Percentiles rank a stretch among this genome's conserved stretches.
Conservation (phyloP, 2,888 invertebrate species). For the Drosophila emarginata region DNA sequence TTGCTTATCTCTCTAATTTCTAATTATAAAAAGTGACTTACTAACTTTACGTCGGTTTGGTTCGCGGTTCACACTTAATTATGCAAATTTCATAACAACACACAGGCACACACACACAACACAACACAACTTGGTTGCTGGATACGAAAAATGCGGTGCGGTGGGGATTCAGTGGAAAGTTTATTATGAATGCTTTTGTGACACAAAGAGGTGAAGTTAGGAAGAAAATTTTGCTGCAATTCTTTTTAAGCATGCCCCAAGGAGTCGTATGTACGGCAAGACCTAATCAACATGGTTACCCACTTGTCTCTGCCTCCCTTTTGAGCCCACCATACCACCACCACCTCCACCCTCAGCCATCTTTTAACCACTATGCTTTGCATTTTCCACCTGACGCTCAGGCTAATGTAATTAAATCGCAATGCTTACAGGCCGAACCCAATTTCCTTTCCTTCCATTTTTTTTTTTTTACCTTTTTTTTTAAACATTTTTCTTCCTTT, state of each 20-base stretch:
- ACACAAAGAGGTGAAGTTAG: constrained; percentile 17
- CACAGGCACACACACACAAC: constrained; percentile 11
- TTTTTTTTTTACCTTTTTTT: not conserved
- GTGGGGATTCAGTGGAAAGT: constrained; percentile 17
- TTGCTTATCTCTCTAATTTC: constrained; percentile 34
- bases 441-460: not conserved
- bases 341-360: too few species aligned
- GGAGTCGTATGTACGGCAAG: constrained; percentile 51
- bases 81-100: constrained; percentile 71
- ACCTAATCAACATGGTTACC: constrained; percentile 43
- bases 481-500: constrained; percentile 16
- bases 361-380: constrained; percentile 6
- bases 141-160: not conserved
- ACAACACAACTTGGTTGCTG: not conserved
- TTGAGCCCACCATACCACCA: too few species aligned
- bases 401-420: constrained; percentile 71
- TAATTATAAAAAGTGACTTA: constrained; percentile 46
- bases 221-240: constrained; percentile 51
- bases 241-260: constrained; percentile 67
- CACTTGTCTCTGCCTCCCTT: not conserved
- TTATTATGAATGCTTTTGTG: constrained; percentile 65
- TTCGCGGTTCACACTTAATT: constrained; percentile 66
- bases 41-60: constrained; percentile 16
- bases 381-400: constrained; percentile 32
- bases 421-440: constrained; percentile 47